A percentile compares a stretch with the other conserved stretches of the same genome.
Conservation (phyloP, 2,888 invertebrate species). For the Shargacucullia verbasci region DNA sequence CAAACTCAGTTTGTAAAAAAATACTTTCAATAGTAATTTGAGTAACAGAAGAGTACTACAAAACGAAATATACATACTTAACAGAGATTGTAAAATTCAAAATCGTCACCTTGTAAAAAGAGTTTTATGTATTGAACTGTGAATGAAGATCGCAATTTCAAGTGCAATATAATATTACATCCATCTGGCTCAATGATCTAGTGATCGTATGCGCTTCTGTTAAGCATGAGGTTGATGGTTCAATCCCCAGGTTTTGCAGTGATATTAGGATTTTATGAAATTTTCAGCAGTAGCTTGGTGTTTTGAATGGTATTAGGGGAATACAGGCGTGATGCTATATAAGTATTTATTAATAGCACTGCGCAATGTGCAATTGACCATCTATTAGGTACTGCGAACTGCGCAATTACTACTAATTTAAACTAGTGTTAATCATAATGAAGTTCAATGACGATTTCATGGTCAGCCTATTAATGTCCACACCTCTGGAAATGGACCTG, state of each 20-base stretch:
- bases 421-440: slow-evolving; percentile 14
- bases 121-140: slow-evolving; percentile 12
- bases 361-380: not conserved
- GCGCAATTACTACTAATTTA: slow-evolving; percentile 12
- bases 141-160: slow-evolving; percentile 22
- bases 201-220: no score
- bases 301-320: no score
- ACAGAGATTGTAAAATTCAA: slow-evolving; percentile 22
- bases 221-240: no score
- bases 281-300: no score
- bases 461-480: no score
- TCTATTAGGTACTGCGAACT: slow-evolving; percentile 3
- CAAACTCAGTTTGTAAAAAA: slow-evolving; percentile 24
- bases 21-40: slow-evolving; percentile 4
- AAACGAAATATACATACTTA: no score
- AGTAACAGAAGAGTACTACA: slow-evolving; percentile 2
- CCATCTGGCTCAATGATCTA: not conserved
- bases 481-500: no score
- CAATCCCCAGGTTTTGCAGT: no score
- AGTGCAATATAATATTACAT: slow-evolving; percentile 29
- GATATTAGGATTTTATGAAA: no score
- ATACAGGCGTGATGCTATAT: no score
- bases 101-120: slow-evolving; percentile 13
- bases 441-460: slow-evolving; percentile 4
- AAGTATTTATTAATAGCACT: no score